Conservation (phyloP, 2,797 vertebrate species). For the Amphiprion clarkii region DNA sequence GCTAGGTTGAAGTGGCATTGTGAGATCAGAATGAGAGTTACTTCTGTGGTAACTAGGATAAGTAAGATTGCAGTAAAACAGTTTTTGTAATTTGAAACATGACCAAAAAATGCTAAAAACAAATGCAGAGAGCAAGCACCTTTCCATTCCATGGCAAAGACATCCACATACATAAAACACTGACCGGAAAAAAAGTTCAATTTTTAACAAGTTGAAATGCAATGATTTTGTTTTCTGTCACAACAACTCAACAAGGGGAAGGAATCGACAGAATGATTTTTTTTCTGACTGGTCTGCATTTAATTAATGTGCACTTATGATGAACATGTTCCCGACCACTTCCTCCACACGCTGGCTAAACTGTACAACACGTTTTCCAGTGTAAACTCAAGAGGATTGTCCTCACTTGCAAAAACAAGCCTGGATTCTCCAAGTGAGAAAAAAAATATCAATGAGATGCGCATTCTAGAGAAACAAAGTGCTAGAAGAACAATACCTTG, state of each 20-base stretch:
- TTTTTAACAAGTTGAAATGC: slow-evolving; percentile 32
- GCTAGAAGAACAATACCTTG: slow-evolving; percentile 25
- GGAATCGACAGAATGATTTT: background rate
- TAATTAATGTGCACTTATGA: slow-evolving; percentile 46
- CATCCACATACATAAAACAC: slow-evolving; percentile 17
- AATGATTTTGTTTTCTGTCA: slow-evolving; percentile 3
- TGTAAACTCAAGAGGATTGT: slow-evolving; percentile 72
- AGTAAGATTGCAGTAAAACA: slow-evolving; percentile 26
- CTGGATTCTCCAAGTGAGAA: slow-evolving; percentile 34
- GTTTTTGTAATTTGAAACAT: slow-evolving; percentile 14
- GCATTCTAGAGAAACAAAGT: slow-evolving; percentile 46
- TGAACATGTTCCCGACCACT: slow-evolving; percentile 24
- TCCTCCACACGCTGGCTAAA: slow-evolving; percentile 40
- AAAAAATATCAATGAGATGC: slow-evolving; percentile 8
- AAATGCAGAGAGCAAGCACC: background rate
- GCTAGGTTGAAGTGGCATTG: background rate
- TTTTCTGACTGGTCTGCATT: slow-evolving; percentile 29
- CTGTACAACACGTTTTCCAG: slow-evolving; percentile 40
- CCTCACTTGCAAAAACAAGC: slow-evolving; percentile 59
- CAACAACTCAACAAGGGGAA: background rate
- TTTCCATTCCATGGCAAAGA: slow-evolving; percentile 28
- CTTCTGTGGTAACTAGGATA: background rate
- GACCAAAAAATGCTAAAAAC: slow-evolving; percentile 11
- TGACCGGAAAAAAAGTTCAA: background rate
- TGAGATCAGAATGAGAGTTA: background rate